Conservation (phyloP, 2,888 invertebrate species). For the Belgica antarctica region DNA sequence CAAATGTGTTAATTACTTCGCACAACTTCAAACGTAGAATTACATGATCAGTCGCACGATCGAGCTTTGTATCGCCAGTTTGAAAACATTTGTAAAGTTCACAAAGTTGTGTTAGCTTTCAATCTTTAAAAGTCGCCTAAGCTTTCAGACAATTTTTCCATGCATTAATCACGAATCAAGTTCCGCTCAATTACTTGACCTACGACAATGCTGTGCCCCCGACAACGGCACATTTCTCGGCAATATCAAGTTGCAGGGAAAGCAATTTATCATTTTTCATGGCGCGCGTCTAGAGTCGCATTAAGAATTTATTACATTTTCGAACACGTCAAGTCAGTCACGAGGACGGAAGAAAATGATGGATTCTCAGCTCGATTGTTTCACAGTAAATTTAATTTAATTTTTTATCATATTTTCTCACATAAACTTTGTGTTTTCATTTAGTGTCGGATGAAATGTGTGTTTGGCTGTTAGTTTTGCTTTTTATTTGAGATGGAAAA, state of each 20-base stretch:
- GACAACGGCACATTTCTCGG: not conserved
- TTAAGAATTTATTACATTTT: slow-evolving; percentile 18
- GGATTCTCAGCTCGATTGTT: not conserved
- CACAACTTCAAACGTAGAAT: too few species aligned
- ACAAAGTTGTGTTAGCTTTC: too few species aligned
- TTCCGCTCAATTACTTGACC: not conserved
- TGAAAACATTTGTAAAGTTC: too few species aligned
- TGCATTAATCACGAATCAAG: not conserved
- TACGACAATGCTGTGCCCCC: not conserved
- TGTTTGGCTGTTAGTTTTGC: too few species aligned
- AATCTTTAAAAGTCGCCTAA: too few species aligned
- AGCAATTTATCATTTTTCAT: slow-evolving; percentile 15
- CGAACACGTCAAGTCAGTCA: not conserved
- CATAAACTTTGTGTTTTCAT: slow-evolving; percentile 21
- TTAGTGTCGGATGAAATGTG: too few species aligned
- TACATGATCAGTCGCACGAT: too few species aligned
- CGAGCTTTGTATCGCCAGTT: too few species aligned
- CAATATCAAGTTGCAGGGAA: not conserved
- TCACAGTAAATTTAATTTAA: slow-evolving; percentile 6
- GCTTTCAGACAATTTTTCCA: too few species aligned
- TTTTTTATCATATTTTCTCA: not conserved
- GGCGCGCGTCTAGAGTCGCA: slow-evolving; percentile 1
- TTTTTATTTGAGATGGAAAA: too few species aligned
- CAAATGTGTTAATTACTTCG: too few species aligned
- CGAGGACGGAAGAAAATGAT: slow-evolving; percentile 5